Conservation (phyloP, 2,888 invertebrate species). For the Dasysyrphus albostriatus region DNA sequence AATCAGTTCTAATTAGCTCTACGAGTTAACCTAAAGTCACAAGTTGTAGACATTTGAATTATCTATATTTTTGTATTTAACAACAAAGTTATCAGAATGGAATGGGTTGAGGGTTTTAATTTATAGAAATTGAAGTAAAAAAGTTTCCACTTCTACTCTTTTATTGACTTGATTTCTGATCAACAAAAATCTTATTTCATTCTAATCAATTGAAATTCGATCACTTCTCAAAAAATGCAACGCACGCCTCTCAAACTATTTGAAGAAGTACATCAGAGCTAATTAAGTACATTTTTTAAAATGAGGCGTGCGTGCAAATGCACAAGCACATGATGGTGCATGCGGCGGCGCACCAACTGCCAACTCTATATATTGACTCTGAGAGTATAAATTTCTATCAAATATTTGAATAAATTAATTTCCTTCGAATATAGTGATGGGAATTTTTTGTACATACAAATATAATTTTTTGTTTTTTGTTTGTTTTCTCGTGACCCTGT, state of each 20-base stretch:
- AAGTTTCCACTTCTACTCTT: no score
- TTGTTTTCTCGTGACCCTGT: slow-evolving; percentile 55
- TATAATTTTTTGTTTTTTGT: slow-evolving; percentile 18
- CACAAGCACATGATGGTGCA: slow-evolving; percentile 21
- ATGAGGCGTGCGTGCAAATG: slow-evolving; percentile 42
- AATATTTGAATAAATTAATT: slow-evolving; percentile 73
- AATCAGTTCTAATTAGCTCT: no score
- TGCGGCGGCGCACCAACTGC: slow-evolving; percentile 6
- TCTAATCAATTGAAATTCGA: no score
- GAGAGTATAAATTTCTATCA: slow-evolving; percentile 30
- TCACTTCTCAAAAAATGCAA: not conserved
- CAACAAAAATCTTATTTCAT: no score
- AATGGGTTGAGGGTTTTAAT: no score
- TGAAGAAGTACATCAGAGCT: not conserved
- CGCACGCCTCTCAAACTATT: not conserved
- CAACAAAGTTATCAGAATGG: no score
- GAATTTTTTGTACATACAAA: slow-evolving; percentile 27
- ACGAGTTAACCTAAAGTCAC: not conserved
- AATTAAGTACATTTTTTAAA: slow-evolving; percentile 54
- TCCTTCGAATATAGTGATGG: slow-evolving; percentile 52
- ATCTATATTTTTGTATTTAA: no score
- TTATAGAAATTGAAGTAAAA: no score
- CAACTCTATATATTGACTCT: slow-evolving; percentile 18
- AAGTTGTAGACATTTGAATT: not conserved
- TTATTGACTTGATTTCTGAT: no score